Base-by-base conservation (phyloP, 2,888 invertebrate species). In the Euproctis similis region DNA sequence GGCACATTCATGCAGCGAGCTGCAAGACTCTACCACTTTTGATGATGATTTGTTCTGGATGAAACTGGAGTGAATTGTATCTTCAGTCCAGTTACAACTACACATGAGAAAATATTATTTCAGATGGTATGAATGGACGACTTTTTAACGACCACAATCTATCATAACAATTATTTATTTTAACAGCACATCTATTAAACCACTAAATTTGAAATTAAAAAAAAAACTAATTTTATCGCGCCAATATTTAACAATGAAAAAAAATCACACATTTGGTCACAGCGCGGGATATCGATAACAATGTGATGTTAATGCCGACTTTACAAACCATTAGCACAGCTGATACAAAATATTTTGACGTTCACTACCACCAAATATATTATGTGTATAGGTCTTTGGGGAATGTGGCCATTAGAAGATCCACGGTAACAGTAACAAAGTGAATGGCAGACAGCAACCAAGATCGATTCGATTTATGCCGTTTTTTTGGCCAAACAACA, bases 381-480 rank as follows among this genome's bases (percentile, higher is more conserved):
- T n/a, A n/a, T n/a, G n/a, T 59, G 63, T 69, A 74, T 70, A 72
- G 74, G 59, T 66, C 80, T 73, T 62, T 66, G 46, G 82, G 80
- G 81, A 81, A 47, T 58, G 43, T 42, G 44, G 36, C 59, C 68
- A 73, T 67, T 68, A 70, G 53, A n/a, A n/a, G n/a, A 49, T 53
- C 46, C 53, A 50, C 47, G 54, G 54, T 59, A 61, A 60, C 48
- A 53, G 50, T 62, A 63, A 63, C 67, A 64, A 65, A 70, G 61
- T 70, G 62, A 69, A 69, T 66, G 57, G 71, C 59, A 68, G 72
- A 71, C 72, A 73, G 71, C 59, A 59, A 58, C 61, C 68, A 76
- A 80, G 81, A 81, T 84, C 75, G 82, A 80, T 81, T 80, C 75
- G 75, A 80, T 84, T 76, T 81, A 76, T 80, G 70, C n/a, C n/a